These are phyloP conservation scores for Amblyraja radiata DNA, from an alignment of 2,797 vertebrate genomes.

Conservation along the genomic window DNA sequence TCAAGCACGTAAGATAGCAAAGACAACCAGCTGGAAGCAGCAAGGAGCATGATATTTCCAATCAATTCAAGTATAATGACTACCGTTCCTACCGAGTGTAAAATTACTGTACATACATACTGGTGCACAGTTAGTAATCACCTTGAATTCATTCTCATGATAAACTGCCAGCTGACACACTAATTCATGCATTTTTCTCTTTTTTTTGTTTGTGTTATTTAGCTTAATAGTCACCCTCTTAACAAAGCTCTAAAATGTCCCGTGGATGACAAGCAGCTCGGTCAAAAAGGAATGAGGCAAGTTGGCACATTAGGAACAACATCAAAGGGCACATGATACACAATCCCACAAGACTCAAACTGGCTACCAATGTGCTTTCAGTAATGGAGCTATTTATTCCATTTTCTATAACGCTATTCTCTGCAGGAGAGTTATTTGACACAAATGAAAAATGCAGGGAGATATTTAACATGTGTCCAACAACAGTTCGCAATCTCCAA, in stretches of 20 bases:
- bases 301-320: neutral
- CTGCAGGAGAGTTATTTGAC: neutral
- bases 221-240: neutral
- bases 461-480: conserved; percentile 15
- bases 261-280: no score
- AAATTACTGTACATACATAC: neutral
- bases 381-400: neutral
- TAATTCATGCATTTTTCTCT: neutral
- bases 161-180: neutral
- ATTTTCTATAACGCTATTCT: neutral
- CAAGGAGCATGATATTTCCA: neutral
- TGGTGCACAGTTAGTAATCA: neutral
- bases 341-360: neutral
- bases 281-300: neutral
- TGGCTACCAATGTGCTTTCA: neutral
- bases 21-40: neutral
- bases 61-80: neutral
- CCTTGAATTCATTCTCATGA: neutral
- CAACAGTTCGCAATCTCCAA: conserved; percentile 1
- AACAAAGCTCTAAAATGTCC: neutral
- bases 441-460: neutral
- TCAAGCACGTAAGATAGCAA: neutral
- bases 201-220: neutral
- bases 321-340: neutral
- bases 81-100: neutral